phyloP scores from a whole-genome alignment of 2,797 vertebrate species.

The Tapera naevia region DNA sequence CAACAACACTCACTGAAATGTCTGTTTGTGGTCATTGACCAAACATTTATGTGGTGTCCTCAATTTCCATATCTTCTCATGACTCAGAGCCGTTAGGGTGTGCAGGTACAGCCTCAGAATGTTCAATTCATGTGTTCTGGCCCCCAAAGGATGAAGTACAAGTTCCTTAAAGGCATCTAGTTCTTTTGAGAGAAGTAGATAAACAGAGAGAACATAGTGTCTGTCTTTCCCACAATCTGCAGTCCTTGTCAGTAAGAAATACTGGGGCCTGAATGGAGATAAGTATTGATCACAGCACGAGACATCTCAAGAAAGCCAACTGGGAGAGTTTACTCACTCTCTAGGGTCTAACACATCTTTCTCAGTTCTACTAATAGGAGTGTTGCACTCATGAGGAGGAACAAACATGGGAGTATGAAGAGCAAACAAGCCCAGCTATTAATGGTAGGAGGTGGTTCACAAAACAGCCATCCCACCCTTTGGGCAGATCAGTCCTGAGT shows the following conservation, averaged over 20 bases:
- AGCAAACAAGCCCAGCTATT: fast-evolving
- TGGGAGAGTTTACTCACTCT: neutral
- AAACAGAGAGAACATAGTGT: neutral
- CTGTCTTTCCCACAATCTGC: neutral
- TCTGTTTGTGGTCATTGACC: neutral
- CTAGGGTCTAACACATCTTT: neutral
- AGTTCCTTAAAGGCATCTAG: neutral
- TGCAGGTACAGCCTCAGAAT: neutral
- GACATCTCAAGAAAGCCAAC: neutral
- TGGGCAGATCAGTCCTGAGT: neutral
- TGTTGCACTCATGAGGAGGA: neutral
- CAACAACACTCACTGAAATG: neutral
- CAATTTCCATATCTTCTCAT: neutral
- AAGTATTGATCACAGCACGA: neutral
- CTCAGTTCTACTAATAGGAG: neutral
- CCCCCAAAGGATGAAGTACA: neutral
- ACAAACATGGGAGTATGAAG: too few relatives aligned
- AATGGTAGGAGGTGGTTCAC: neutral
- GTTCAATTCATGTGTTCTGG: neutral
- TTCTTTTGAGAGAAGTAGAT: neutral
- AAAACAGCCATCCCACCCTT: neutral
- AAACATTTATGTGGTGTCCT: neutral
- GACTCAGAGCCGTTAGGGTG: neutral
- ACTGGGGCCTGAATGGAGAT: neutral
- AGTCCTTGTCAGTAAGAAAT: neutral